A percentile compares a stretch with the other conserved stretches of the same genome.
Conservation (phyloP, 1,140 invertebrate genomes). For the Trichonephila clavata region DNA sequence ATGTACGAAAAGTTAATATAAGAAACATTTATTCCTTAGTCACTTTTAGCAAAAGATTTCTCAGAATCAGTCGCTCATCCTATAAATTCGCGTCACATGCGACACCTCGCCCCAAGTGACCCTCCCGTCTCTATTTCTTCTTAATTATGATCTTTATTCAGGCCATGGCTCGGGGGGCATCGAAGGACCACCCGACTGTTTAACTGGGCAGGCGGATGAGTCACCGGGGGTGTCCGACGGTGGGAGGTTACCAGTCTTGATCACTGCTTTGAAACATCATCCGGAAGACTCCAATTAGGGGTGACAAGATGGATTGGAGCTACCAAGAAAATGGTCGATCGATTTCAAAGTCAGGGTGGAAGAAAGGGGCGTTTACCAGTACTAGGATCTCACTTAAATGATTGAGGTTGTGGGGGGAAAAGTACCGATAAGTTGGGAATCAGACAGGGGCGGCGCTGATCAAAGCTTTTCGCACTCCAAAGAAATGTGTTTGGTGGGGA, state of each 20-base stretch:
- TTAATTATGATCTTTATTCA: constrained; percentile 27
- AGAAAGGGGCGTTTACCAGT: constrained; percentile 24
- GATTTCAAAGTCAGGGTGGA: constrained; percentile 12
- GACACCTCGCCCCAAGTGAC: not conserved
- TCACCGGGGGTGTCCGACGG: constrained; percentile 26
- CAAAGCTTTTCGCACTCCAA: constrained; percentile 43
- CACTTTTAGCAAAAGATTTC: not conserved
- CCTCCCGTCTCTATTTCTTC: constrained; percentile 35
- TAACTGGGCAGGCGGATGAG: constrained; percentile 23
- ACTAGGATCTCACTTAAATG: constrained; percentile 49
- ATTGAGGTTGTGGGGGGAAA: constrained; percentile 20
- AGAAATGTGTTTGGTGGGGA: constrained; percentile 30
- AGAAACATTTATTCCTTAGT: not conserved
- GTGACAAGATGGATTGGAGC: constrained; percentile 48
- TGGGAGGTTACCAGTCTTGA: constrained; percentile 31
- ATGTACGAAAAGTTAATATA: not conserved
- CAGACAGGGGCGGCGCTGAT: constrained; percentile 46
- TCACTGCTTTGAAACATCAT: constrained; percentile 50
- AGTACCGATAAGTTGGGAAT: constrained; percentile 34
- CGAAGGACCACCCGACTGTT: constrained; percentile 1
- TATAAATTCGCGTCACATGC: not conserved
- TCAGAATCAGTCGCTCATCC: not conserved
- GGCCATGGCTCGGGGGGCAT: not conserved
- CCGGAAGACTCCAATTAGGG: constrained; percentile 53
- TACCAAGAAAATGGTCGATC: constrained; percentile 53